These are phyloP conservation scores for Lysandra coridon DNA, from an alignment of 2,888 invertebrate genomes.

Conservation along the genomic window DNA sequence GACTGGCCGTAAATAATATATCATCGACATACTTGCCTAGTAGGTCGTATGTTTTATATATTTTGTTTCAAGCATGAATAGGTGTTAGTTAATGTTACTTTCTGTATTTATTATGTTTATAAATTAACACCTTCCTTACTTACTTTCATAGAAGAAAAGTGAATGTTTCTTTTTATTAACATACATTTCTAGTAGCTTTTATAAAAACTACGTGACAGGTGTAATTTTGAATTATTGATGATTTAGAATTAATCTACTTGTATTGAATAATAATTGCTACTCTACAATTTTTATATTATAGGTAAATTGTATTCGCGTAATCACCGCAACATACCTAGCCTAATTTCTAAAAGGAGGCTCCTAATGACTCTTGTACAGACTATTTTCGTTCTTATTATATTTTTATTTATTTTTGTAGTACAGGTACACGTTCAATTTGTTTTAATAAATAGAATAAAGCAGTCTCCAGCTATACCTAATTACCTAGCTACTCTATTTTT, in stretches of 20 bases:
- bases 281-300: neutral
- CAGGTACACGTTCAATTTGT: too few relatives aligned
- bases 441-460: too few relatives aligned
- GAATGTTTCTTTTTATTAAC: neutral
- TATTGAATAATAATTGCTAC: neutral
- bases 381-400: too few relatives aligned
- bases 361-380: too few relatives aligned
- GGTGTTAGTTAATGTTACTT: neutral
- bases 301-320: neutral
- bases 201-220: neutral
- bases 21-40: neutral
- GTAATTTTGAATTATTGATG: neutral
- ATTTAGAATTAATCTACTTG: neutral
- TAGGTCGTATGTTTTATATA: neutral
- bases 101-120: neutral
- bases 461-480: too few relatives aligned
- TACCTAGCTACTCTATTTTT: too few relatives aligned
- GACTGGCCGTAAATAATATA: conserved; percentile 11
- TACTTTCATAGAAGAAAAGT: neutral
- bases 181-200: neutral
- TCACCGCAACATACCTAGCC: neutral
- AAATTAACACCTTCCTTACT: neutral
- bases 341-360: neutral
- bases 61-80: neutral
- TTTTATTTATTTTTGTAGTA: too few relatives aligned